Conservation (phyloP, 2,113 vertebrate genomes). For the Sus scrofa region T2T-Sscrofa CM000817.6:143341501-143342000, state of each 20-base stretch:
- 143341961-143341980: neutral
- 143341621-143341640: neutral
- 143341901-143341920: neutral
- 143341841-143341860: neutral
- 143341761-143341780: neutral
- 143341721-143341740: neutral
- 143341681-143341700: neutral
- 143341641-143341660: neutral
- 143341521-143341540: neutral
- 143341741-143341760: neutral
- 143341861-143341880: neutral
- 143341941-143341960: neutral
- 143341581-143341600: neutral
- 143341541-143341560: neutral
- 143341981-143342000: neutral
- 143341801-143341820: neutral
- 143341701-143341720: neutral
- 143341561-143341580: neutral
- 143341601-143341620: neutral
- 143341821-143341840: neutral
- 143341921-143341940: neutral
- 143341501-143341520: neutral
- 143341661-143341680: neutral
- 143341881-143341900: slow-evolving; percentile 9
- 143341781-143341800: neutral